Base-by-base conservation (phyloP, 2,113 vertebrate genomes). In the Eretmochelys imbricata region DNA sequence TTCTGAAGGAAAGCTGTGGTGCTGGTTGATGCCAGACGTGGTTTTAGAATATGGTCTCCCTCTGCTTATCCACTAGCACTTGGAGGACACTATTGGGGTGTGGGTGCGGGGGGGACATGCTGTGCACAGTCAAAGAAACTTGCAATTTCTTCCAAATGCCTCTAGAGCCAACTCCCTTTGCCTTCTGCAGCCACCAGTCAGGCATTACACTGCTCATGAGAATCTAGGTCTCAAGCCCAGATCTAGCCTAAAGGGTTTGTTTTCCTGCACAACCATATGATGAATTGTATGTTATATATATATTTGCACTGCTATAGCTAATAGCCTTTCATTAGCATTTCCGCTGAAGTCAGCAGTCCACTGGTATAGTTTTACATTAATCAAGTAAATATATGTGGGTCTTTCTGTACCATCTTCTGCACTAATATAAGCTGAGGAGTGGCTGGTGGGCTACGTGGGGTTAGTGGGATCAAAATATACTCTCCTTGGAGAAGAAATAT, bases 291-390 rank as follows among this genome's bases (percentile, higher is more conserved):
- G 92, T 35, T 12, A 59, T 80, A 91, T 96, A 57, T 27, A 57
- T 27, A 57, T 91, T 94, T 91, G 29, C 59, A 85, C 82, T 17
- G 46, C 90, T 93, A 79, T 81, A 94, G 75, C 31, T 62, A 80
- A 88, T 42, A 85, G 78, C 49, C 91, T 93, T 89, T 80, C 48
- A 35, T 87, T 91, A 27, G 8, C 49, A 24, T 87, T 96, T 87
- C 54, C 59, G 75, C 13, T 38, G 27, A 82, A 85, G 91, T 90
- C 93, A 96, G 84, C 92, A 83, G 88, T 93, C 88, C 65, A 87
- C 19, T 46, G 57, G 62, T 75, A 46, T 85, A 35, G 35, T 87
- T 85, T 94, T 94, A 85, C 25, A 85, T 87, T 84, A 65, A 81
- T 35, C 84, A 86, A 29, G 31, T 53, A 62, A 57, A 82, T 24